Base-by-base conservation (phyloP, 2,797 vertebrate genomes). In the Borostomias antarcticus region DNA sequence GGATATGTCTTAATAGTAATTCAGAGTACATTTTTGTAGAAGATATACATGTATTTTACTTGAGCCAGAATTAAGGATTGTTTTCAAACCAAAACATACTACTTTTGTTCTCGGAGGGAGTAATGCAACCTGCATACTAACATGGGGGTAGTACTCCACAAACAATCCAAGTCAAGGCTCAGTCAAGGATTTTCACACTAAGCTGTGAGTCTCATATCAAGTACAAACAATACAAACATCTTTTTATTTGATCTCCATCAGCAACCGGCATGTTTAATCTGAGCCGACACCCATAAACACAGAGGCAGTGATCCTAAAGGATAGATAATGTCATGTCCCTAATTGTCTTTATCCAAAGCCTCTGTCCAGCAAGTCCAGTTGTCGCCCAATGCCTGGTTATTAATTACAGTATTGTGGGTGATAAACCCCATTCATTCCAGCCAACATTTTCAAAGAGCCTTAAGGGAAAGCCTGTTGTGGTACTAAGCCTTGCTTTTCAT, bases 401-500 rank as follows among this genome's bases (percentile, higher is more conserved):
- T 89, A 89, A 86, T 88, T 86, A 79, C 79, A 85, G 72, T 78
- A 68, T 74, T 72, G 77, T 26, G 25, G 63, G 66, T 58, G 48
- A 61, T 43, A 64, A 85, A 82, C 75, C 82, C 77, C 56, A 74
- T 74, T 81, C 58, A 67, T 62, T 72, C 51, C 30, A 58, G 62
- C 68, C 58, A 77, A 87, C 84, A 88, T 79, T 77, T 85, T 82
- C 78, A 78, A 86, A 76, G 72, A 61, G 78, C 77, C 60, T 80
- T 78, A 79, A 21, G 68, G 61, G 57, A 83, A 87, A 88, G 76
- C 85, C 82, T 81, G 66, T 85, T 86, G 83, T 85, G 66, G 75
- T 75, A 76, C 80, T 90, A 90, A 91, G 84, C 89, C 75, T 78
- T 73, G 78, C 84, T 86, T 86, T 89, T 81, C 79, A 84, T 81